Evolutionary conservation across 2,888 invertebrate species (phyloP).

Genomic region (Platyscelio sp.): DNA sequence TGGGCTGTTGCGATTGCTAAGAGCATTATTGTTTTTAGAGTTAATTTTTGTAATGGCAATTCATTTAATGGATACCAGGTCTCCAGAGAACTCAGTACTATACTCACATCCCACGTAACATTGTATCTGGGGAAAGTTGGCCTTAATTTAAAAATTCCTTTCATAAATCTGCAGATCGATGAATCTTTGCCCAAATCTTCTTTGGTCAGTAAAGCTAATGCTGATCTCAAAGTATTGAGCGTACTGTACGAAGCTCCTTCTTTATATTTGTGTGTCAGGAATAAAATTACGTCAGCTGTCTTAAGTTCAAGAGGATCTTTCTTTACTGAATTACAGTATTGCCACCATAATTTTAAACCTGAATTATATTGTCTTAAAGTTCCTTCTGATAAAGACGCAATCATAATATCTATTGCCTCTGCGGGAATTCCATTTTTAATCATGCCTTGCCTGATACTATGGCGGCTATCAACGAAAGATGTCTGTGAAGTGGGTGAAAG

Average conservation of each 20-base stretch:
- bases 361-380: constrained; percentile 41
- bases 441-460: background rate
- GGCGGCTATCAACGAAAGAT: constrained; percentile 28
- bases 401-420: constrained; percentile 30
- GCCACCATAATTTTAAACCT: constrained; percentile 26
- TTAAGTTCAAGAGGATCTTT: background rate
- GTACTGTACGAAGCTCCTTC: constrained; percentile 58
- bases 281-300: background rate
- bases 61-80: constrained; percentile 21
- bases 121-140: constrained; percentile 57
- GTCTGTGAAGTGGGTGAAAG: background rate
- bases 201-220: constrained; percentile 20
- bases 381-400: background rate
- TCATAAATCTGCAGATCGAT: constrained; percentile 51
- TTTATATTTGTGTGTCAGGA: background rate
- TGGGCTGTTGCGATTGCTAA: constrained; percentile 59
- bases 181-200: constrained; percentile 32
- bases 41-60: constrained; percentile 47
- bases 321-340: background rate
- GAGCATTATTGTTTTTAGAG: constrained; percentile 42
- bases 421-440: background rate
- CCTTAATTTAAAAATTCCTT: constrained; percentile 47
- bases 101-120: constrained; percentile 55
- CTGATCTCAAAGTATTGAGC: constrained; percentile 34
- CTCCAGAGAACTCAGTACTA: constrained; percentile 32